These are phyloP conservation scores for Probosciger aterrimus DNA, from an alignment of 2,113 vertebrate genomes.

Conservation along the genomic window DNA sequence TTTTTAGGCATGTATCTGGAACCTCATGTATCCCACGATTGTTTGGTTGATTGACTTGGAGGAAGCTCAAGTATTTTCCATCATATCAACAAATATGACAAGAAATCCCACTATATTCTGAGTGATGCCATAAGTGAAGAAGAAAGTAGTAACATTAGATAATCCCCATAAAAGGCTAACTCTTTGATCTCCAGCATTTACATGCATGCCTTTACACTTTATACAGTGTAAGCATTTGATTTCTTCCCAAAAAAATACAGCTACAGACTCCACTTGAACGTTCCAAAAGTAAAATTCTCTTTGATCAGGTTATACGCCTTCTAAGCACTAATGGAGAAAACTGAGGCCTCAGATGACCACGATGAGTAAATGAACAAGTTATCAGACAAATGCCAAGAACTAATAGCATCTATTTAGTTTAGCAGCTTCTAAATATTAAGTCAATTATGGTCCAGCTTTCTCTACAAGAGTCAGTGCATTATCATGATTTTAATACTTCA, in stretches of 20 bases:
- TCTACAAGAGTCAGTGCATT: background rate
- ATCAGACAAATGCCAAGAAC: slow-evolving; percentile 28
- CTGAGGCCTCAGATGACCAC: slow-evolving; percentile 28
- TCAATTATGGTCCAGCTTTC: background rate
- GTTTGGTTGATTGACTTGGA: background rate
- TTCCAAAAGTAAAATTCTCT: slow-evolving; percentile 50
- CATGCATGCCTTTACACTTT: slow-evolving; percentile 46
- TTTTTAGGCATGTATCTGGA: background rate
- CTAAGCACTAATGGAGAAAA: background rate
- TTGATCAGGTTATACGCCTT: slow-evolving; percentile 40
- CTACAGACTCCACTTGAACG: slow-evolving; percentile 28
- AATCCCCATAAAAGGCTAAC: slow-evolving; percentile 60
- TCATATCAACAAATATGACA: slow-evolving; percentile 39
- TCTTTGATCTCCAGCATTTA: slow-evolving; percentile 64
- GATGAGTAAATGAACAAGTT: slow-evolving; percentile 31
- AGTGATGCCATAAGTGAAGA: slow-evolving; percentile 28
- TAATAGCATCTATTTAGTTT: slow-evolving; percentile 35
- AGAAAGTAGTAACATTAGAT: slow-evolving; percentile 48
- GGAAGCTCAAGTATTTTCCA: slow-evolving; percentile 49
- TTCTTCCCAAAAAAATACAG: slow-evolving; percentile 46
- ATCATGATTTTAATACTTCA: background rate
- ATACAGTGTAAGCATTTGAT: slow-evolving; percentile 44
- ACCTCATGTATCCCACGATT: background rate
- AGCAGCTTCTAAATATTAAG: slow-evolving; percentile 40
- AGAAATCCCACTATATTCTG: slow-evolving; percentile 44